phyloP scores from a whole-genome alignment of 2,888 invertebrate species.

The Pycnomerus fuliginosus region DNA sequence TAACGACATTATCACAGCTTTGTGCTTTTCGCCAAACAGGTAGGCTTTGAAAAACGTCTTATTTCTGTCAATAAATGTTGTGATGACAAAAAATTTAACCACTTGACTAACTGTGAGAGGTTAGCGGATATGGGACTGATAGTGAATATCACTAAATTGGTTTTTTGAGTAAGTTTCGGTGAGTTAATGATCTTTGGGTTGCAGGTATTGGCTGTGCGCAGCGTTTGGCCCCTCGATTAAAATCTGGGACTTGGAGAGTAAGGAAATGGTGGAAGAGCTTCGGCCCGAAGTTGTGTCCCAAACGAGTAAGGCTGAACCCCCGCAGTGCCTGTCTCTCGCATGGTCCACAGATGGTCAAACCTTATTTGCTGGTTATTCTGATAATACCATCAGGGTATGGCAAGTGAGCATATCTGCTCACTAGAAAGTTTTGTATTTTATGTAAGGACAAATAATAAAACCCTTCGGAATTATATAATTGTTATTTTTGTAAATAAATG shows the following conservation, averaged over 20 bases:
- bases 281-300: slow-evolving; percentile 90
- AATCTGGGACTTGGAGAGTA: slow-evolving; percentile 99
- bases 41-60: slow-evolving; percentile 25
- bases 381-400: slow-evolving; percentile 98
- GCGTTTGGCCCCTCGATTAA: slow-evolving; percentile 98
- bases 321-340: slow-evolving; percentile 94
- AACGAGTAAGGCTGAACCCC: slow-evolving; percentile 82
- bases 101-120: slow-evolving; percentile 49
- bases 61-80: slow-evolving; percentile 12
- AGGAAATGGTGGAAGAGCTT: slow-evolving; percentile 98
- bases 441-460: no score
- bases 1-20: slow-evolving; percentile 95
- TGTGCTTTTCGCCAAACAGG: slow-evolving; percentile 99
- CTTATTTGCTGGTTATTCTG: slow-evolving; percentile 97
- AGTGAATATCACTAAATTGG: slow-evolving; percentile 1
- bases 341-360: slow-evolving; percentile 99
- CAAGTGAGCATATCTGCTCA: slow-evolving; percentile 89
- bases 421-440: slow-evolving; percentile 12
- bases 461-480: no score
- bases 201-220: slow-evolving; percentile 94
- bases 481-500: no score
- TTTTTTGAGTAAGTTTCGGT: not conserved
- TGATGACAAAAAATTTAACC: slow-evolving; percentile 43
- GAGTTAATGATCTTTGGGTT: slow-evolving; percentile 17
- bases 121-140: slow-evolving; percentile 55